Evolutionary conservation across 1,140 invertebrate genomes (phyloP), one percentile per base, ranked within the genome.

Genomic region (Cydia strobilella): DNA sequence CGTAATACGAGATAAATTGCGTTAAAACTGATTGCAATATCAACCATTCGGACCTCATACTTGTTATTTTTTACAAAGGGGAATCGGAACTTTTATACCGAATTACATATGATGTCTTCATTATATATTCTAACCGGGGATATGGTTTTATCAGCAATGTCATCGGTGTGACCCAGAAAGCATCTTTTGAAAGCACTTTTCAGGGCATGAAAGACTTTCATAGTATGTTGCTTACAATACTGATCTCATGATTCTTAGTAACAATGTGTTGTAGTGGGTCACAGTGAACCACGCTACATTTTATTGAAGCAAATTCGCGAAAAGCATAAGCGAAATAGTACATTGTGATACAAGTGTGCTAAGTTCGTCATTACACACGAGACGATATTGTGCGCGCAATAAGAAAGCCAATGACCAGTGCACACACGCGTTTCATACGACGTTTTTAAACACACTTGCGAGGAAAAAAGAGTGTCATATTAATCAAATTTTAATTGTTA

Each of bases 261-360:
- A n/a, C 63, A 12, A 31, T 66, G 63, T 20, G 9, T 18, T 18
- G 4, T 31, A 18, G 13, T 31, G 63, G 31, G 31, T 69, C 31
- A 42, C 15, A 18, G 18, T 69, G 65, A 69, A 35, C 42, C 65
- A 42, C 31, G 65, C 18, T 0, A 69, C 65, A 69, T 69, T 69
- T n/a, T 35, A 18, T 18, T 42, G 31, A 39, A 69, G 27, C 4
- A 39, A 69, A 69, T 69, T 69, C 31, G 65, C 65, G 65, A 69
- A 18, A 69, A n/a, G n/a, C n/a, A n/a, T n/a, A n/a, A n/a, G n/a
- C n/a, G n/a, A n/a, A n/a, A n/a, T n/a, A n/a, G n/a, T n/a, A n/a
- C n/a, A n/a, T n/a, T n/a, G n/a, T n/a, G n/a, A n/a, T n/a, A n/a
- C n/a, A n/a, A n/a, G n/a, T n/a, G n/a, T n/a, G n/a, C n/a, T n/a